Evolutionary conservation across 2,888 invertebrate genomes (phyloP).

Genomic region (Amblyjoppa fuscipennis): DNA sequence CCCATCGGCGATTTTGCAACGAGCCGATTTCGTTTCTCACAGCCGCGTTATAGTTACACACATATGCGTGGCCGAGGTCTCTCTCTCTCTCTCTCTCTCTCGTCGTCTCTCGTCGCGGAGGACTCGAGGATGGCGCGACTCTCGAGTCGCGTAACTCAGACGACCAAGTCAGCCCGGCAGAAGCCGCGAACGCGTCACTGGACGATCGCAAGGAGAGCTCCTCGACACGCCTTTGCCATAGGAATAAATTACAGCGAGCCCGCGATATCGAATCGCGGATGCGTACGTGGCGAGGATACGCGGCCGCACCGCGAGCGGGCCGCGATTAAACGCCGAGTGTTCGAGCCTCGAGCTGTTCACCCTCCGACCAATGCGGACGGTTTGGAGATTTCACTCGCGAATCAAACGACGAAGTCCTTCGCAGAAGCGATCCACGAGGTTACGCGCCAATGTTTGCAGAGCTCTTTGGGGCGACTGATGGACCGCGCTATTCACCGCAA

Average conservation of each 20-base stretch:
- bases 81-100: background rate
- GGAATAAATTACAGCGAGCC: slow-evolving; percentile 48
- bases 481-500: background rate
- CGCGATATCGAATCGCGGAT: slow-evolving; percentile 56
- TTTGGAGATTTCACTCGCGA: slow-evolving; percentile 67
- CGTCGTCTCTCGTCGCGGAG: background rate
- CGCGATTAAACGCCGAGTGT: slow-evolving; percentile 54
- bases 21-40: slow-evolving; percentile 37
- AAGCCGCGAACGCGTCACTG: slow-evolving; percentile 29
- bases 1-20: slow-evolving; percentile 41
- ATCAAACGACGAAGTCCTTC: slow-evolving; percentile 72
- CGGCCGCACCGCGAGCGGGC: slow-evolving; percentile 32
- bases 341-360: slow-evolving; percentile 28
- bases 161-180: slow-evolving; percentile 23
- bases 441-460: slow-evolving; percentile 71
- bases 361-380: slow-evolving; percentile 45
- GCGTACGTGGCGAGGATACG: slow-evolving; percentile 62
- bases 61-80: background rate
- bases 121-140: slow-evolving; percentile 19
- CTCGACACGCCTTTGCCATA: slow-evolving; percentile 24
- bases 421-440: slow-evolving; percentile 74
- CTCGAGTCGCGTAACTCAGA: slow-evolving; percentile 42
- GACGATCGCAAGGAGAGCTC: slow-evolving; percentile 36
- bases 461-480: slow-evolving; percentile 15
- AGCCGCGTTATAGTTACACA: background rate